Percentiles rank a stretch among this genome's conserved stretches.
Conservation (phyloP, 2,797 vertebrate genomes). For the Enoplosus armatus region DNA sequence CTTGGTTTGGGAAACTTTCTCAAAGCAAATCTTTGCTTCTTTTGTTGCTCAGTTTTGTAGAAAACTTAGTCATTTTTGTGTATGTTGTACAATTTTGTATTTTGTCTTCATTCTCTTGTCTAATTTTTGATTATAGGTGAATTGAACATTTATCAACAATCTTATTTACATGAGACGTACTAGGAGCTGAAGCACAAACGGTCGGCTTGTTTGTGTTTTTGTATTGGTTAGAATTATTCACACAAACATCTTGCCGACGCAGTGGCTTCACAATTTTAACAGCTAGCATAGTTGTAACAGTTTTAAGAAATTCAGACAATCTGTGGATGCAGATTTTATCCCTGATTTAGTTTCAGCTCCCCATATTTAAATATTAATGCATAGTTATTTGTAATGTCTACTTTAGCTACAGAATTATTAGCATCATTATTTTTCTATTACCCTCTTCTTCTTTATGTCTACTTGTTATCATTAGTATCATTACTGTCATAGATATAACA, state of each 20-base stretch:
- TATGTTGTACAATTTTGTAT: constrained; percentile 1
- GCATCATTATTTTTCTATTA: constrained; percentile 8
- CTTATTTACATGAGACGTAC: neutral
- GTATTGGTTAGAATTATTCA: neutral
- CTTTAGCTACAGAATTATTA: no score
- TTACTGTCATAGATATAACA: neutral
- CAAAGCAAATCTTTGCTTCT: constrained; percentile 35
- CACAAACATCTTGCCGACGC: neutral
- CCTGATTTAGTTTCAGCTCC: neutral
- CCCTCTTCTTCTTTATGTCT: constrained; percentile 6
- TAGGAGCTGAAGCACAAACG: constrained; percentile 4
- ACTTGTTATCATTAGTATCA: constrained; percentile 4
- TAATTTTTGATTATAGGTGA: neutral
- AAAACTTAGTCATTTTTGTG: neutral
- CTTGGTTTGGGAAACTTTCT: constrained; percentile 30
- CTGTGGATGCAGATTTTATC: neutral
- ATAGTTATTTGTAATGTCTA: constrained; percentile 6
- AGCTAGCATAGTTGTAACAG: neutral
- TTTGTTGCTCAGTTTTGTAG: constrained; percentile 16
- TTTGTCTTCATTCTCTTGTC: constrained; percentile 11
- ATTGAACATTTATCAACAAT: neutral
- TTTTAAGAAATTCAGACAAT: neutral
- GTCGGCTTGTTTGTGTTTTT: constrained; percentile 10
- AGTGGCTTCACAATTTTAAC: neutral
- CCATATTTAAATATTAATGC: constrained; percentile 1